phyloP scores from a whole-genome alignment of 2,888 invertebrate genomes.

The Drosophila flavopinicola region DNA sequence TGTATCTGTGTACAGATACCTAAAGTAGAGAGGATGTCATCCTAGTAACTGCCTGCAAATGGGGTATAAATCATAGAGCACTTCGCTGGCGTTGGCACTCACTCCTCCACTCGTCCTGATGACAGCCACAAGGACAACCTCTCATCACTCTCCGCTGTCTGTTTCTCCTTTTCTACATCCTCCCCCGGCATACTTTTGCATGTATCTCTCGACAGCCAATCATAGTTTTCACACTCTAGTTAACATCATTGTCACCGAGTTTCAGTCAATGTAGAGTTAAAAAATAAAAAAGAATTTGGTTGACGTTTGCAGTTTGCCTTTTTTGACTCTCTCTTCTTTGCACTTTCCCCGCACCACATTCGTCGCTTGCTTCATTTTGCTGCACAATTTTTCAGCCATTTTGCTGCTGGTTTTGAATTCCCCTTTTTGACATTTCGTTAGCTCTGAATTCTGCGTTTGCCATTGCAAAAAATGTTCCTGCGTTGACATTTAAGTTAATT shows the following conservation, averaged over 20 bases:
- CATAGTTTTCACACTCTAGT: conserved; percentile 81
- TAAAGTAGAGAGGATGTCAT: conserved; percentile 19
- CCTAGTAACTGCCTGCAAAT: conserved; percentile 41
- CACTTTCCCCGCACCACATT: not conserved
- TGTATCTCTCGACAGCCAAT: conserved; percentile 68
- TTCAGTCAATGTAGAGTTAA: conserved; percentile 56
- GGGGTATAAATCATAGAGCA: conserved; percentile 62
- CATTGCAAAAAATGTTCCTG: conserved; percentile 38
- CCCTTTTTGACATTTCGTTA: conserved; percentile 56
- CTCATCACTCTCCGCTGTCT: conserved; percentile 31
- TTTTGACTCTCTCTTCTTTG: not conserved
- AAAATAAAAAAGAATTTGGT: conserved; percentile 38
- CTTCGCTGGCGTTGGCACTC: conserved; percentile 44
- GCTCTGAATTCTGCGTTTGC: conserved; percentile 55
- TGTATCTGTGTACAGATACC: not conserved
- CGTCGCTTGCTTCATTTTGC: conserved; percentile 25
- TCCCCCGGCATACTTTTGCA: not conserved
- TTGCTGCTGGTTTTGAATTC: conserved; percentile 30
- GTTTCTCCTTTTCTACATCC: conserved; percentile 1
- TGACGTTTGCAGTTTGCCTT: conserved; percentile 73
- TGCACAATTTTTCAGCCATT: conserved; percentile 62
- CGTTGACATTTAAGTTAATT: conserved; percentile 77
- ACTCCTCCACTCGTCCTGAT: conserved; percentile 3
- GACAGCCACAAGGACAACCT: conserved; percentile 33
- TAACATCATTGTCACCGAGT: conserved; percentile 78